Percentiles rank a stretch among this genome's conserved stretches.
phyloP scores from a whole-genome alignment of 2,888 invertebrate species.

The Uloborus plumipes region DNA sequence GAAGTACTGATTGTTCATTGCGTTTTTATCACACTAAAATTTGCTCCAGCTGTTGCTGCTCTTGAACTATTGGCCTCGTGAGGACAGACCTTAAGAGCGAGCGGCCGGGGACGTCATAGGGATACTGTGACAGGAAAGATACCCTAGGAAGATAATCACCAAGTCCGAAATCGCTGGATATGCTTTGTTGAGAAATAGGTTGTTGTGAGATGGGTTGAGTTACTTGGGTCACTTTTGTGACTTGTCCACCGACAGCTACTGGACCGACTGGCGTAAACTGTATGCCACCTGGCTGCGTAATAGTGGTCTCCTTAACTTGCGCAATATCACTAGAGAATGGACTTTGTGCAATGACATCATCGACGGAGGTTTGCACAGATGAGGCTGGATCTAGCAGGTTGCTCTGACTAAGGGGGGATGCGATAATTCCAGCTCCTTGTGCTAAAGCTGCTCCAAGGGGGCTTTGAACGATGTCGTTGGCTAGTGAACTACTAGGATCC shows the following conservation, averaged over 20 bases:
- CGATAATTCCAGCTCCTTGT: slow-evolving; percentile 21
- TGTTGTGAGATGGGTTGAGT: slow-evolving; percentile 29
- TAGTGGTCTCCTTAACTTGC: slow-evolving; percentile 29
- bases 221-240: slow-evolving; percentile 39
- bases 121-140: slow-evolving; percentile 47
- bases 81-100: slow-evolving; percentile 27
- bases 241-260: not conserved
- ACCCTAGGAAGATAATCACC: slow-evolving; percentile 30
- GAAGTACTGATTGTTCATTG: slow-evolving; percentile 23
- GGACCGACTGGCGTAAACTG: not conserved
- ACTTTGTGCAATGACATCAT: slow-evolving; percentile 6
- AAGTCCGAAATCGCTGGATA: slow-evolving; percentile 8
- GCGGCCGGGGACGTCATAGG: slow-evolving; percentile 39
- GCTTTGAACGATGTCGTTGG: slow-evolving; percentile 39
- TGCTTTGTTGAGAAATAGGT: slow-evolving; percentile 47
- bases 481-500: slow-evolving; percentile 18
- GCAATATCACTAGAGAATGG: not conserved
- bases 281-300: not conserved
- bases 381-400: slow-evolving; percentile 23
- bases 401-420: slow-evolving; percentile 29
- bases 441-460: slow-evolving; percentile 31
- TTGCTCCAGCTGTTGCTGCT: slow-evolving; percentile 50
- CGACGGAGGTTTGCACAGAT: slow-evolving; percentile 22
- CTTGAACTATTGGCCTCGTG: slow-evolving; percentile 36
- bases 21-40: slow-evolving; percentile 50